Evolutionary conservation across 2,888 invertebrate species (phyloP).

Genomic region (Archips crataeganus): DNA sequence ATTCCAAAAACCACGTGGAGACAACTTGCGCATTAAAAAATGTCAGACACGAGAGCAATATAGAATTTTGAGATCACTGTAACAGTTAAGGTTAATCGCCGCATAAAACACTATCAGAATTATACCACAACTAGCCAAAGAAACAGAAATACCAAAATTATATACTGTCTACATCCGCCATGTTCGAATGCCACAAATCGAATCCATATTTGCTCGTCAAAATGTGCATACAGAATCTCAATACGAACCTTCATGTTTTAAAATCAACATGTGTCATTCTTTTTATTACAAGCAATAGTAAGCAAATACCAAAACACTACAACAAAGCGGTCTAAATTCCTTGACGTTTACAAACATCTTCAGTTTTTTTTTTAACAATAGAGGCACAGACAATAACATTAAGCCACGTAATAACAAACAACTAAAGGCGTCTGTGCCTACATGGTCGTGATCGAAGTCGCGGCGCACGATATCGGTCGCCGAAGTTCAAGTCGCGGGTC

Average conservation of each 20-base stretch:
- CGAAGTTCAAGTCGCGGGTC: conserved; percentile 56
- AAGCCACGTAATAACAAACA: conserved; percentile 24
- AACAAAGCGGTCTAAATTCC: conserved; percentile 1
- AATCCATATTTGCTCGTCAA: too few relatives aligned
- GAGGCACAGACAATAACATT: conserved; percentile 4
- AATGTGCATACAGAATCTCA: too few relatives aligned
- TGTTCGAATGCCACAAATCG: too few relatives aligned
- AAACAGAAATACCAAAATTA: too few relatives aligned
- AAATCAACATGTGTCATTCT: neutral
- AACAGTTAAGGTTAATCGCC: too few relatives aligned
- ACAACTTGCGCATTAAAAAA: too few relatives aligned
- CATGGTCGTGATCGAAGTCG: conserved; percentile 50
- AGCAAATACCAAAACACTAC: neutral
- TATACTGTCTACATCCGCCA: too few relatives aligned
- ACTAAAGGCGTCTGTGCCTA: conserved; percentile 25
- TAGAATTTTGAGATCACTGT: too few relatives aligned
- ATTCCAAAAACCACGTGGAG: too few relatives aligned
- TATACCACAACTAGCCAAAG: too few relatives aligned
- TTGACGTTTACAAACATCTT: conserved; percentile 4
- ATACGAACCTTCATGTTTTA: neutral
- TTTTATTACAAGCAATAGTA: neutral
- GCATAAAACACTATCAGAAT: too few relatives aligned
- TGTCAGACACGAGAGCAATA: too few relatives aligned
- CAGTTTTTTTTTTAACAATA: neutral
- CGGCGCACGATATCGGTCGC: conserved; percentile 50